Percentiles rank a stretch among this genome's conserved stretches.
phyloP scores from a whole-genome alignment of 2,797 vertebrate genomes.

The Crypturellus tataupa region DNA sequence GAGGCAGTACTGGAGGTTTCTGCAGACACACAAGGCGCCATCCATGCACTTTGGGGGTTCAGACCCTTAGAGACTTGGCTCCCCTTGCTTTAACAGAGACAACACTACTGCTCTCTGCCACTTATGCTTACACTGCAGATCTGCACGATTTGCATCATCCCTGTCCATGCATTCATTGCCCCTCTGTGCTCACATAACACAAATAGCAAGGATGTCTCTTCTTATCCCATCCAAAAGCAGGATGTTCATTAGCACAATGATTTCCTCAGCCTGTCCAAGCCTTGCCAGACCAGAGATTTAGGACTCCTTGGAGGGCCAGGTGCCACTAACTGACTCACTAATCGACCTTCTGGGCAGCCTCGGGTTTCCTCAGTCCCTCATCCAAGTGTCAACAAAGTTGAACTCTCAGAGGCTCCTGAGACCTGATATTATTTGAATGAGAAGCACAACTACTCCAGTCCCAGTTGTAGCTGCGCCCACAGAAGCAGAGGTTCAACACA shows the following conservation, averaged over 20 bases:
- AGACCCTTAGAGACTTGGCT: not conserved
- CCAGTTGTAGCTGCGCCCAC: not conserved
- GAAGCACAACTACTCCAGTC: not conserved
- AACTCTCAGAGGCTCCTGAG: not conserved
- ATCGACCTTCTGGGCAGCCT: not conserved
- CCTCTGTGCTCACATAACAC: not conserved
- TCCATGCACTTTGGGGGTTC: not conserved
- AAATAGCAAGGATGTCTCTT: not conserved
- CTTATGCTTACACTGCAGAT: too few species aligned
- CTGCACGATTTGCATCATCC: not conserved
- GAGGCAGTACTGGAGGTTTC: not conserved
- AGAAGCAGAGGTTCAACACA: not conserved
- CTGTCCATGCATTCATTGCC: not conserved
- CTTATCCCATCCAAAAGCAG: not conserved
- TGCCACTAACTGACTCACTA: not conserved
- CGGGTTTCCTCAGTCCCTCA: slow-evolving; percentile 29
- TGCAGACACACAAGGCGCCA: not conserved
- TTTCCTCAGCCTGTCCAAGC: not conserved
- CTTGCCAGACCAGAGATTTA: slow-evolving; percentile 26
- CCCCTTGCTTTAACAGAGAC: not conserved
- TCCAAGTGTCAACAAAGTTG: accelerated
- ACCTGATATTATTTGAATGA: not conserved
- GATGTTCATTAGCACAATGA: not conserved
- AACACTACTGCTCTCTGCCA: not conserved
- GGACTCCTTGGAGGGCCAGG: not conserved